Evolutionary conservation across 2,113 vertebrate genomes (phyloP), one percentile per base, ranked within the genome.

Genomic region (Nansenia antarctica): DNA sequence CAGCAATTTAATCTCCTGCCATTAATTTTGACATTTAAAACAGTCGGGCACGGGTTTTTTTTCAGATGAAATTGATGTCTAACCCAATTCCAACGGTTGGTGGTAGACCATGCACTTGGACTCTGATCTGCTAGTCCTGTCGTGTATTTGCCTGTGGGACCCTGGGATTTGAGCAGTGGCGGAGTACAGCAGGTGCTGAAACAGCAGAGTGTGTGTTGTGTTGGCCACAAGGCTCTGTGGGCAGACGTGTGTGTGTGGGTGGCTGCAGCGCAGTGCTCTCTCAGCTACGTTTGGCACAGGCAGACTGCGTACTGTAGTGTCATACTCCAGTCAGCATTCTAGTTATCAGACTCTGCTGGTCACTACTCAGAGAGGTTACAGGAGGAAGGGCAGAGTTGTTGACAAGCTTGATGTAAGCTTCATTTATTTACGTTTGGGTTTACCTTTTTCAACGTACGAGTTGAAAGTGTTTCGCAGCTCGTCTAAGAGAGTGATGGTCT

Each of bases 211-310:
- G 79, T 63, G 60, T 26, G 22, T 55, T 9, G 24, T 20, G 62
- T 69, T 78, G 66, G 82, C 81, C 82, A 3, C 70, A 31, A 79
- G 52, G 67, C 83, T 82, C 80, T 76, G 86, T 88, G 78, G 86
- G 79, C 83, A 82, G 87, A 83, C 80, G 83, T 86, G 83, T 82
- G 79, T 61, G 65, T 26, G 64, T 58, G 65, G 34, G 83, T 81
- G 87, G 86, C 87, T 64, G 79, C 72, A 67, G 79, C 60, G 3
- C 84, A 77, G 79, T 80, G 70, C 82, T 81, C 80, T 71, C 75
- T 79, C 80, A 80, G 85, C 86, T 82, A 86, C 74, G 14, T 82
- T 88, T 89, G 89, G 86, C 86, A 82, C 74, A 69, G 59, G 49
- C 63, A 78, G 65, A 49, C 69, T 73, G 72, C 15, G 67, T 58